These are phyloP conservation scores for Triplophysa rosa DNA, from an alignment of 2,113 vertebrate species.

Conservation along the genomic window DNA sequence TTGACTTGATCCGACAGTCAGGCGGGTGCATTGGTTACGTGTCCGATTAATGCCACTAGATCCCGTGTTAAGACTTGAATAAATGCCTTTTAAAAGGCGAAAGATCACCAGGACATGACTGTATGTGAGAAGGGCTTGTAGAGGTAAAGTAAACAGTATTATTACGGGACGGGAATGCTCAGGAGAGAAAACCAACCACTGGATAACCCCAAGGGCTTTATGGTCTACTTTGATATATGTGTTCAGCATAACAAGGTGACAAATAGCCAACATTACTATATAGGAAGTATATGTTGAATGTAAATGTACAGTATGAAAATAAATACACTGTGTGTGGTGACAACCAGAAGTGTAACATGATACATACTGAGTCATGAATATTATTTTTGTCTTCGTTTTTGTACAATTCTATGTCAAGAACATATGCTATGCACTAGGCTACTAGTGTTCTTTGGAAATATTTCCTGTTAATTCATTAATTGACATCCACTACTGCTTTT, in stretches of 20 bases:
- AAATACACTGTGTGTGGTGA: not conserved
- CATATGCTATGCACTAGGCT: not conserved
- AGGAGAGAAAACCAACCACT: not conserved
- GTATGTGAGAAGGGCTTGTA: constrained; percentile 9
- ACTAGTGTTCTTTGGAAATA: not conserved
- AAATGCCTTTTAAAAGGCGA: constrained; percentile 38
- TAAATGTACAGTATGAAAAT: not conserved
- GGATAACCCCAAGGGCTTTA: not conserved
- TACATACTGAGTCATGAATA: not conserved
- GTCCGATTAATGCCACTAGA: constrained; percentile 55
- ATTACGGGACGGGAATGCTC: not conserved
- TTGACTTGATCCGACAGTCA: constrained; percentile 47
- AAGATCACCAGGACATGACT: constrained; percentile 1
- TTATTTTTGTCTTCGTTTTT: no score
- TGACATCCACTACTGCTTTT: not conserved
- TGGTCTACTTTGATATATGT: not conserved
- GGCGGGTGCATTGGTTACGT: constrained; percentile 55
- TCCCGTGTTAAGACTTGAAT: constrained; percentile 45
- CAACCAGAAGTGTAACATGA: not conserved
- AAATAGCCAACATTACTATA: not conserved
- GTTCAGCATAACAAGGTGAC: not conserved
- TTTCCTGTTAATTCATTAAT: not conserved
- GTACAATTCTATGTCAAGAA: no score
- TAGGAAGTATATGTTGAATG: constrained; percentile 3
- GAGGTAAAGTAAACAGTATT: not conserved